A percentile compares a stretch with the other conserved stretches of the same genome.
phyloP scores from a whole-genome alignment of 1,140 invertebrate species.

The Bombus impatiens region DNA sequence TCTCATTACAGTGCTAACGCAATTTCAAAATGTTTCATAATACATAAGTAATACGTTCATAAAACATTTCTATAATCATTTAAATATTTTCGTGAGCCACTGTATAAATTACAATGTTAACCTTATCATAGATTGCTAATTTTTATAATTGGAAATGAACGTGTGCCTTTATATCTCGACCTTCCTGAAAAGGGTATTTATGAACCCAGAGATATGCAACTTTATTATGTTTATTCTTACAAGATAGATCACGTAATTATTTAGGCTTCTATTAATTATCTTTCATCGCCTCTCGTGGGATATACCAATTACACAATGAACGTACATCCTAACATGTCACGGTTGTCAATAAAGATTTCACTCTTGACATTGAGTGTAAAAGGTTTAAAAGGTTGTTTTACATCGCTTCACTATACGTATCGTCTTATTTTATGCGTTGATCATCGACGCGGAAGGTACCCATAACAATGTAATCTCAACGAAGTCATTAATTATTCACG shows the following conservation, averaged over 20 bases:
- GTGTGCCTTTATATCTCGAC: too few species aligned
- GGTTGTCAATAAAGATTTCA: neutral
- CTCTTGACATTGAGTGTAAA: neutral
- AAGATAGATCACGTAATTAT: neutral
- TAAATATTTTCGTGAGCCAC: too few species aligned
- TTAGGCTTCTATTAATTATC: neutral
- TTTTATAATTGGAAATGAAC: too few species aligned
- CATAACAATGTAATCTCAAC: neutral
- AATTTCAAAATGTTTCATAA: too few species aligned
- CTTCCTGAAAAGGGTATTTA: neutral
- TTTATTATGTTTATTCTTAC: neutral
- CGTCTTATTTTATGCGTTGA: neutral
- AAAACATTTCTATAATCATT: too few species aligned
- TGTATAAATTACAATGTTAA: too few species aligned
- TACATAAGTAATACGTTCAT: too few species aligned
- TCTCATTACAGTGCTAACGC: too few species aligned
- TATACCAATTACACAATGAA: neutral
- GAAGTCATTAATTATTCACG: constrained; percentile 50
- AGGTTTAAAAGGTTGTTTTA: neutral
- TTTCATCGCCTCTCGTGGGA: neutral
- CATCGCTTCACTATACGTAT: neutral
- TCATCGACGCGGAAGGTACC: constrained; percentile 33
- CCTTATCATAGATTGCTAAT: too few species aligned
- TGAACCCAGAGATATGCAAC: too few species aligned
- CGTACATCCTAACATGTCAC: neutral